These are phyloP conservation scores for Troides aeacus DNA, from an alignment of 2,888 invertebrate species.

Conservation along the genomic window DNA sequence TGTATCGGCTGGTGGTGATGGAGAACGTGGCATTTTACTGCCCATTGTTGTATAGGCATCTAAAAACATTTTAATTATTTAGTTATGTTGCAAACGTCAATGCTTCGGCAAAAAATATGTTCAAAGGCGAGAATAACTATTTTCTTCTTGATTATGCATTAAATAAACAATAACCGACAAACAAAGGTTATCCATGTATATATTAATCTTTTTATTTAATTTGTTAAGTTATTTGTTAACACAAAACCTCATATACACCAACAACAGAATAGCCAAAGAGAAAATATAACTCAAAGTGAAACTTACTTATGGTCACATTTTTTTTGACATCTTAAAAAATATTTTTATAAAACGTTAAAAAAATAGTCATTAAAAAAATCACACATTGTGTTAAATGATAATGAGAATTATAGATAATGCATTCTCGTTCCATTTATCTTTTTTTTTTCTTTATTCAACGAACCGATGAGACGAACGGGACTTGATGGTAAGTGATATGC, in stretches of 20 bases:
- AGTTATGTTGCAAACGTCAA: not conserved
- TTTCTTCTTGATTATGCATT: not conserved
- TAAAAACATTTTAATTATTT: conserved; percentile 33
- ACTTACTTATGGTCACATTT: too few species aligned
- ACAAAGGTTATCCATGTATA: not conserved
- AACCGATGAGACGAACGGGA: too few species aligned
- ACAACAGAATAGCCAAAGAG: too few species aligned
- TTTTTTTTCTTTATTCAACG: too few species aligned
- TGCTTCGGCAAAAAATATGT: too few species aligned
- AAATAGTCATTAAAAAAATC: not conserved
- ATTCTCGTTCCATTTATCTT: too few species aligned
- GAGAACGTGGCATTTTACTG: conserved; percentile 64
- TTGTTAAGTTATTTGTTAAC: not conserved
- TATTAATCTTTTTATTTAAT: not conserved
- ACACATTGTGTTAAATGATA: too few species aligned
- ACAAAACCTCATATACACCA: too few species aligned
- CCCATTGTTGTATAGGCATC: conserved; percentile 76
- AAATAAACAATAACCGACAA: not conserved
- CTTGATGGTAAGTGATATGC: too few species aligned
- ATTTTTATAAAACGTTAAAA: not conserved
- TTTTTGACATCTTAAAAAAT: too few species aligned
- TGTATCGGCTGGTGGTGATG: conserved; percentile 53
- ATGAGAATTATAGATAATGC: too few species aligned
- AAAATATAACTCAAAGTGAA: too few species aligned
- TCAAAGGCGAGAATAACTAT: not conserved